Conservation (phyloP, 2,113 vertebrate genomes). For the Ciconia maguari region DNA sequence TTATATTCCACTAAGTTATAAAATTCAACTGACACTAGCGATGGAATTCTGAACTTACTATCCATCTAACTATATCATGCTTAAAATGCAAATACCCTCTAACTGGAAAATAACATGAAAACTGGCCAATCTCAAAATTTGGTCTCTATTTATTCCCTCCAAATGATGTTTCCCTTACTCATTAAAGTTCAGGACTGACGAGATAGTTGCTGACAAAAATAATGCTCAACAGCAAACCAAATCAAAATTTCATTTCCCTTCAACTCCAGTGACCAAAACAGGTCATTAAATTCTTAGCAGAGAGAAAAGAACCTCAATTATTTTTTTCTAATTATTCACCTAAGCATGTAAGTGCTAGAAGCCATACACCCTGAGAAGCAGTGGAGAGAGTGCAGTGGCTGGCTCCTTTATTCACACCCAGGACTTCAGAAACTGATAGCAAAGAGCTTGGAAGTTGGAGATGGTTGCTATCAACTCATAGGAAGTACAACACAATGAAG, state of each 20-base stretch:
- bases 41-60: not conserved
- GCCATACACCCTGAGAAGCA: not conserved
- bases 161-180: not conserved
- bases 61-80: not conserved
- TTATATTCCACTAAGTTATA: not conserved
- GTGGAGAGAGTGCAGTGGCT: not conserved
- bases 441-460: not conserved
- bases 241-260: not conserved
- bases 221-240: not conserved
- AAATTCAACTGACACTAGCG: not conserved
- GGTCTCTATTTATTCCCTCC: not conserved
- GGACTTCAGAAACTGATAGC: not conserved
- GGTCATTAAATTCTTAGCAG: not conserved
- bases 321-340: not conserved
- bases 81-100: not conserved
- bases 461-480: not conserved
- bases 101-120: not conserved
- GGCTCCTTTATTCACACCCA: not conserved
- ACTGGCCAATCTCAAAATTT: not conserved
- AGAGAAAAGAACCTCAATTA: not conserved
- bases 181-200: not conserved
- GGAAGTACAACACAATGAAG: not conserved
- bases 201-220: not conserved
- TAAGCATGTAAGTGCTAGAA: not conserved
- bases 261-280: constrained; percentile 19